These are phyloP conservation scores for Axea sp. DNA, from an alignment of 2,888 invertebrate species.

Conservation along the genomic window DNA sequence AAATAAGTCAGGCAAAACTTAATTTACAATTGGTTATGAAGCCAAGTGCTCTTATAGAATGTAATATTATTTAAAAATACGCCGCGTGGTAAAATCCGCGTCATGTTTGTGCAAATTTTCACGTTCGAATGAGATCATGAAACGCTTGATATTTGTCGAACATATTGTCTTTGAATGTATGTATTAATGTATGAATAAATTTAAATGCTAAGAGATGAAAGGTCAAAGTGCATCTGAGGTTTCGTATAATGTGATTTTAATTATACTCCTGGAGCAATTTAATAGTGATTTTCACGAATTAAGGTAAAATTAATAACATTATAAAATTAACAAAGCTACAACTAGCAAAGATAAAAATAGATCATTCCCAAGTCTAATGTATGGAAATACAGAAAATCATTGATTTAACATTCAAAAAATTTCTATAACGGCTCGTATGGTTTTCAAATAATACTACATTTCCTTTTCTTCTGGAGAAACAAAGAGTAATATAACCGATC, in stretches of 20 bases:
- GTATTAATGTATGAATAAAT: slow-evolving; percentile 8
- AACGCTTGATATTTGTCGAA: slow-evolving; percentile 14
- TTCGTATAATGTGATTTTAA: neutral
- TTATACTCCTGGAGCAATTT: too few species aligned
- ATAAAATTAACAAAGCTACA: too few species aligned
- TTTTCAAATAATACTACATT: too few species aligned
- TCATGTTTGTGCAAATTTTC: slow-evolving; percentile 6
- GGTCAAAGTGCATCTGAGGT: neutral
- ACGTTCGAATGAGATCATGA: neutral
- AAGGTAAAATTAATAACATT: too few species aligned
- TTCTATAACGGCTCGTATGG: too few species aligned
- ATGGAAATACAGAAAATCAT: too few species aligned
- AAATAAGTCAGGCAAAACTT: slow-evolving; percentile 3
- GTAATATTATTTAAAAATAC: slow-evolving; percentile 14
- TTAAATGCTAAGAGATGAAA: slow-evolving; percentile 17
- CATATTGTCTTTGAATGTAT: slow-evolving; percentile 13
- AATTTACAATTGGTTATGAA: neutral
- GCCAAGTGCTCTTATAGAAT: neutral
- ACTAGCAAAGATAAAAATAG: too few species aligned
- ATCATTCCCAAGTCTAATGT: too few species aligned
- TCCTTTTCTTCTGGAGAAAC: too few species aligned
- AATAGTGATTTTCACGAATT: too few species aligned
- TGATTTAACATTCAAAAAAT: too few species aligned
- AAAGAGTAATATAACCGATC: too few species aligned
- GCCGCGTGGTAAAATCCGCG: slow-evolving; percentile 1